Evolutionary conservation across 2,797 vertebrate genomes (phyloP).

Genomic region (Siniperca obscura): DNA sequence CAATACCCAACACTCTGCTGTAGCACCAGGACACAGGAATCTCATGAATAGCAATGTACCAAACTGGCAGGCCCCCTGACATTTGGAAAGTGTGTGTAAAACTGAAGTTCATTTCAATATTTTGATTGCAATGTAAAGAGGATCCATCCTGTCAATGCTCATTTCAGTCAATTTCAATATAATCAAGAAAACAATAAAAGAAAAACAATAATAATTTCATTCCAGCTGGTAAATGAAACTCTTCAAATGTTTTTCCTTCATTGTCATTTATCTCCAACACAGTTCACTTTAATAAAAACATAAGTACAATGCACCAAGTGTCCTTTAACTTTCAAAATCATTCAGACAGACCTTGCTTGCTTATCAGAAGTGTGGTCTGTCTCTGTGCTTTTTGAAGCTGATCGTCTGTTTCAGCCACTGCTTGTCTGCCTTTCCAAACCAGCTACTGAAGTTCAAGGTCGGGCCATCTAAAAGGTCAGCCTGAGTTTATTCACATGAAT

Average conservation of each 20-base stretch:
- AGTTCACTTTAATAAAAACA: background rate
- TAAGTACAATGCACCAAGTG: constrained; percentile 15
- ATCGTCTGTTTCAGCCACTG: constrained; percentile 15
- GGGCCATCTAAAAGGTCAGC: constrained; percentile 21
- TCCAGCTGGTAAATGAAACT: background rate
- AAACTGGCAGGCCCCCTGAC: constrained; percentile 56
- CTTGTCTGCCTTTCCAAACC: constrained; percentile 21
- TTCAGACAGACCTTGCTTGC: constrained; percentile 5
- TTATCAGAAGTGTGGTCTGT: constrained; percentile 23
- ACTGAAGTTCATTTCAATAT: constrained; percentile 63
- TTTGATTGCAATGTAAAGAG: constrained; percentile 45
- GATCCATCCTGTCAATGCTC: background rate
- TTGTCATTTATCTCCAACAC: background rate
- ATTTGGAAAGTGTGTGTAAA: constrained; percentile 61
- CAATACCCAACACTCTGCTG: constrained; percentile 43
- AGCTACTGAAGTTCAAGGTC: constrained; percentile 53
- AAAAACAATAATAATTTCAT: background rate
- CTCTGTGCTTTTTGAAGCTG: constrained; percentile 19
- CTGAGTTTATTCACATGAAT: constrained; percentile 60
- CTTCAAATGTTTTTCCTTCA: background rate
- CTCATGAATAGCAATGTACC: constrained; percentile 85
- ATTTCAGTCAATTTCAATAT: constrained; percentile 18
- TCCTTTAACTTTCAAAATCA: constrained; percentile 15
- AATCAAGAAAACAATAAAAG: no score
- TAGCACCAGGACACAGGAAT: constrained; percentile 68